These are phyloP conservation scores for Pleuronectes platessa DNA, from an alignment of 2,113 vertebrate genomes.

Conservation along the genomic window DNA sequence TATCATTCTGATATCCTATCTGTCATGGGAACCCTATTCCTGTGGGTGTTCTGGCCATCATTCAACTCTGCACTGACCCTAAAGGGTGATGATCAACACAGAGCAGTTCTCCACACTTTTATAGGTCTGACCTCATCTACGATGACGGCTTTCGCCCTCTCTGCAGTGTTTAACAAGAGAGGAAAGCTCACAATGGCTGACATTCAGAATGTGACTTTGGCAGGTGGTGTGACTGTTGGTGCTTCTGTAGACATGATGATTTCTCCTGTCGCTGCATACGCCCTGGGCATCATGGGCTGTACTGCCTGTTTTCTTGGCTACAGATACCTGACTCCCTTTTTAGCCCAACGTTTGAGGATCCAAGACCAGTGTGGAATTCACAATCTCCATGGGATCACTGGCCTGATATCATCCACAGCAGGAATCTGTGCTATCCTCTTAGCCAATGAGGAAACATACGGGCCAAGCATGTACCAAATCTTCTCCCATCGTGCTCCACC, in stretches of 20 bases:
- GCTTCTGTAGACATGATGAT: constrained; percentile 84
- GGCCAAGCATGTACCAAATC: constrained; percentile 70
- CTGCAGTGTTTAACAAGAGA: constrained; percentile 80
- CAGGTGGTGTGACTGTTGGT: constrained; percentile 84
- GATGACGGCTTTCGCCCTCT: constrained; percentile 79
- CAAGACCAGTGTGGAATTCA: constrained; percentile 89
- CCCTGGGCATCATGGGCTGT: constrained; percentile 83
- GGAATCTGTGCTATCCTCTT: constrained; percentile 78
- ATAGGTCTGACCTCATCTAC: constrained; percentile 81
- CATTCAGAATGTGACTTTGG: constrained; percentile 88
- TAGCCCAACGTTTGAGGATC: constrained; percentile 71
- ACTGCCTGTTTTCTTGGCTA: constrained; percentile 82
- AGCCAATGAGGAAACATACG: constrained; percentile 68
- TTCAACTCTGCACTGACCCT: constrained; percentile 83
- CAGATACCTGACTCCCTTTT: constrained; percentile 81
- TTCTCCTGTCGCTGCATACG: constrained; percentile 76
- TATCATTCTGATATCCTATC: constrained; percentile 81
- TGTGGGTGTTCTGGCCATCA: constrained; percentile 90
- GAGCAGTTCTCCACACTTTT: constrained; percentile 84
- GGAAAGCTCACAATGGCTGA: constrained; percentile 84
- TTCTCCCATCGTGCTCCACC: constrained; percentile 61
- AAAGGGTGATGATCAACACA: constrained; percentile 80
- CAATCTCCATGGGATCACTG: constrained; percentile 86
- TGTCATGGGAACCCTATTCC: constrained; percentile 82
- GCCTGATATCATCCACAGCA: constrained; percentile 80